Conservation (phyloP, 2,113 vertebrate genomes). For the Chlamydotis undulata region DNA sequence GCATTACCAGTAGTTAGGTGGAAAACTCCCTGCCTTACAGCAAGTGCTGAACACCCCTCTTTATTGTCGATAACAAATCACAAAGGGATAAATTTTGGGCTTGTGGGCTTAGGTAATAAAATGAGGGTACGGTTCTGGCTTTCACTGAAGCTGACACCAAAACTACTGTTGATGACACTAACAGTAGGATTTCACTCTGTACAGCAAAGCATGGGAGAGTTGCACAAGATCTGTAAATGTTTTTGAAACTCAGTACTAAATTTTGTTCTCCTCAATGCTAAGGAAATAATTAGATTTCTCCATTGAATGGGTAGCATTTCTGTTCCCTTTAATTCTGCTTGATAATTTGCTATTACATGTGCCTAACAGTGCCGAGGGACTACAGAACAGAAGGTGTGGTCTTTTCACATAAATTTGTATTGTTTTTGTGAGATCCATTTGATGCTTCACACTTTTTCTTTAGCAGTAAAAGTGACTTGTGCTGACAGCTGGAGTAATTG, state of each 20-base stretch:
- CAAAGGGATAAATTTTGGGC: background rate
- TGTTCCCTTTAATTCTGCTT: background rate
- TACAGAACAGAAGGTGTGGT: background rate
- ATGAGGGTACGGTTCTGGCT: background rate
- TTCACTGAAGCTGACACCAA: background rate
- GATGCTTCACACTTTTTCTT: background rate
- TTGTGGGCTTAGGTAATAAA: background rate
- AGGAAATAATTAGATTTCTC: background rate
- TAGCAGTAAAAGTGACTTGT: constrained; percentile 32
- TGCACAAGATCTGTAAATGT: background rate
- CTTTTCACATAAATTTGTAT: background rate
- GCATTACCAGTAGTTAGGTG: background rate
- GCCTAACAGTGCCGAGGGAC: background rate
- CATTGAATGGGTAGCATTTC: background rate
- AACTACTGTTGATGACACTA: background rate
- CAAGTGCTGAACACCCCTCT: background rate
- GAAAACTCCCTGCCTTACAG: background rate
- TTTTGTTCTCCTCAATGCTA: background rate
- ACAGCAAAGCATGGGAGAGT: background rate
- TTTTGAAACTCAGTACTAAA: background rate
- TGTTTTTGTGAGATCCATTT: constrained; percentile 4
- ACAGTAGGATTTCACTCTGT: background rate
- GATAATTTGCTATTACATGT: background rate
- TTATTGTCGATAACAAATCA: background rate
- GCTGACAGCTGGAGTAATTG: constrained; percentile 33